Conservation (phyloP, 2,113 vertebrate genomes). For the Petaurus breviceps region DNA sequence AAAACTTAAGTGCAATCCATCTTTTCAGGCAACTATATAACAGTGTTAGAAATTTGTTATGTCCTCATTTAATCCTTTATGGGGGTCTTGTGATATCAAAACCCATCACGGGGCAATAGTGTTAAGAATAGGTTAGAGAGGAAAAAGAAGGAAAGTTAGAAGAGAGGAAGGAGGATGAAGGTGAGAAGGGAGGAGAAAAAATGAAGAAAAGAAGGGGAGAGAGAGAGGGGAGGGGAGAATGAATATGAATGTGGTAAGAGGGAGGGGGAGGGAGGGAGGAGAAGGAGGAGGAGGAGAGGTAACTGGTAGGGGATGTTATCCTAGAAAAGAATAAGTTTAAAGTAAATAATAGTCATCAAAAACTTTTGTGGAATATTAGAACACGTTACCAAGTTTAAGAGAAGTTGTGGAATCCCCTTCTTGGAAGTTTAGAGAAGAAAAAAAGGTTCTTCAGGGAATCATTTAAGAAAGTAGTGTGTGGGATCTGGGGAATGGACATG, state of each 20-base stretch:
- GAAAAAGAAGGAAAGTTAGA: neutral
- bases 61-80: neutral
- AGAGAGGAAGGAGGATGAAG: neutral
- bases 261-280: no score
- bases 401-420: neutral
- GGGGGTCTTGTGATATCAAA: neutral
- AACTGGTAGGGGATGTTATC: neutral
- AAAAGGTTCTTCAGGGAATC: neutral
- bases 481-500: fast-evolving
- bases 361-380: neutral
- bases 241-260: no score
- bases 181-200: no score
- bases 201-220: neutral
- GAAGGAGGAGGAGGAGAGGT: neutral
- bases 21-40: neutral
- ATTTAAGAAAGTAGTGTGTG: slow-evolving; percentile 1
- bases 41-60: neutral
- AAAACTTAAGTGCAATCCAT: neutral
- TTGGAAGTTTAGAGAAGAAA: neutral
- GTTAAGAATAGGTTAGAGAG: neutral
- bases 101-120: neutral
- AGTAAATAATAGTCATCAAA: neutral
- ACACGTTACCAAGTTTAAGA: neutral
- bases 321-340: neutral
- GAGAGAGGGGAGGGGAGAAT: no score